phyloP scores from a whole-genome alignment of 2,113 vertebrate species.

The Tenrec ecaudatus region DNA sequence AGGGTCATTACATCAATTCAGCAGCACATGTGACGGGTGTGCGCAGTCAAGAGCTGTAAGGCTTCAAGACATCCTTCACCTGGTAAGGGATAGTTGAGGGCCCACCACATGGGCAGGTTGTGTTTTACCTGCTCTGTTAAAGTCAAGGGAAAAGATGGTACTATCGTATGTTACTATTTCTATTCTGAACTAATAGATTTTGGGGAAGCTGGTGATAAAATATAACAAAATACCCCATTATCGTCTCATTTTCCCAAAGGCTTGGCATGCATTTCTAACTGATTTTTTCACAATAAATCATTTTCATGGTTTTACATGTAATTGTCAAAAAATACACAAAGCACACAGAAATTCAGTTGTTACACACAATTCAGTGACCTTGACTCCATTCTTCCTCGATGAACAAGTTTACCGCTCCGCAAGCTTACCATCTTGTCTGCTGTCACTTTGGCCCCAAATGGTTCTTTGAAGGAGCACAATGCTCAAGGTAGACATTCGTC shows the following conservation, averaged over 20 bases:
- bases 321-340: not conserved
- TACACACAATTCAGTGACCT: not conserved
- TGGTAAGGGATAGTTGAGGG: not conserved
- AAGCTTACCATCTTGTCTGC: not conserved
- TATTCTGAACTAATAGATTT: not conserved
- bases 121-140: not conserved
- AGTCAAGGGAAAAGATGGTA: slow-evolving; percentile 1
- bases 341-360: not conserved
- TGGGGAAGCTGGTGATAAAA: not conserved
- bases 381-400: not conserved
- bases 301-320: not conserved
- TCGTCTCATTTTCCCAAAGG: not conserved
- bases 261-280: not conserved
- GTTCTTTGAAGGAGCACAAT: not conserved
- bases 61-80: not conserved
- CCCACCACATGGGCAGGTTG: too few species aligned
- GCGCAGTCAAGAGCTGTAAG: not conserved
- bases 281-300: not conserved
- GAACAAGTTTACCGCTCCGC: not conserved
- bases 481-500: not conserved
- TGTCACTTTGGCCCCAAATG: not conserved
- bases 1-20: not conserved
- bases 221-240: not conserved
- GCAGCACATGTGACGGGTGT: accelerated
- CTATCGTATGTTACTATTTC: not conserved